Evolutionary conservation across 1,140 invertebrate species (phyloP), one percentile per base, ranked within the genome.

Genomic region (Bacillus rossius): DNA sequence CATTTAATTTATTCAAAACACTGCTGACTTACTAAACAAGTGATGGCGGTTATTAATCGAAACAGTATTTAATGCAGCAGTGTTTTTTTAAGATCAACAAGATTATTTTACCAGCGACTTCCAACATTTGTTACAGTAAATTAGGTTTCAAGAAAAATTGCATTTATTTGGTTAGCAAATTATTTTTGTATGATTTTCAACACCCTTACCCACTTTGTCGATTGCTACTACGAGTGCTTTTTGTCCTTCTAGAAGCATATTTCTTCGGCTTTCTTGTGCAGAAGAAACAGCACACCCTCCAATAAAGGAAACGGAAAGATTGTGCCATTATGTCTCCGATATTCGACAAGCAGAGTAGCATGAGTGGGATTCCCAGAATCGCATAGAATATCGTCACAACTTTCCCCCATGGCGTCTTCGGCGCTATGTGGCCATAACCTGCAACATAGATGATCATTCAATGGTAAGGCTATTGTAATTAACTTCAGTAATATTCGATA

Each of bases 241-340:
- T 25, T 4, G 57, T 45, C 3, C 55, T 38, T 42, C 62, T 60
- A 41, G 65, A 54, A 67, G 77, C 75, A 13, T 78, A 72, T 45
- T 80, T 83, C 63, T 84, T 88, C 0, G 89, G 87, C 22, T 84
- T 86, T 42, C 87, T 83, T 0, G 89, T 92, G 71, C 91, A 94
- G 40, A 91, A 81, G 70, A 91, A 94, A 68, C 92, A 95, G 66
- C 91, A 94, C 7, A 92, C 85, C 55, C 87, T 84, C 91, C 91
- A 94, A 67, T 94, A 95, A 2, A 94, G 72, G 69, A 94, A 94
- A 59, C 91, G 88, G 75, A 96, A 96, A 29, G 92, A 91, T 51
- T 93, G 89, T 7, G 94, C 93, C 89, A 98, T 92, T 52, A 94
- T 87, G 71, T 96, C 92, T n/a, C 94, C 94, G 60, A 98, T 96